Evolutionary conservation across 2,113 vertebrate genomes (phyloP).

Genomic region (Quiscalus mexicanus): DNA sequence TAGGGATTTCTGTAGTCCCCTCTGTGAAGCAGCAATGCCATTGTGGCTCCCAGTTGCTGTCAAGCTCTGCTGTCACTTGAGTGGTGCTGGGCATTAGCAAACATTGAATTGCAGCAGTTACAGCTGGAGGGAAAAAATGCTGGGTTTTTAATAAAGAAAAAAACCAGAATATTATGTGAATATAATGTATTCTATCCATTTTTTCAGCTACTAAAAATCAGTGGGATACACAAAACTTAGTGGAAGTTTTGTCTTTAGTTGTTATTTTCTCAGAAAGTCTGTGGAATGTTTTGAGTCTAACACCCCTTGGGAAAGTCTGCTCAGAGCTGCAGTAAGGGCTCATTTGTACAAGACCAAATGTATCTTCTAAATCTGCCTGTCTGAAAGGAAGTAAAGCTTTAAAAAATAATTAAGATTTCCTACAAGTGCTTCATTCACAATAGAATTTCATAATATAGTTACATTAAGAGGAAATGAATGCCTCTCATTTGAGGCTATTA

Average conservation of each 20-base stretch:
- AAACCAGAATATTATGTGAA: background rate
- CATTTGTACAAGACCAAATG: background rate
- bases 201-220: background rate
- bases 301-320: background rate
- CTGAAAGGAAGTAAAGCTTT: constrained; percentile 37
- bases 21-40: background rate
- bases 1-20: background rate
- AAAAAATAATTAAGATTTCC: constrained; percentile 60
- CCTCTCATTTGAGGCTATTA: constrained; percentile 48
- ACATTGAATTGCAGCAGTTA: background rate
- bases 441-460: constrained; percentile 9
- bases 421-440: constrained; percentile 36
- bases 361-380: constrained; percentile 20
- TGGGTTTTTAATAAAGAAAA: background rate
- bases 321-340: background rate
- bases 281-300: background rate
- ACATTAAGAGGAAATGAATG: constrained; percentile 40
- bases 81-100: background rate
- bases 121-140: background rate
- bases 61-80: background rate
- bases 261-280: background rate
- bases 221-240: background rate
- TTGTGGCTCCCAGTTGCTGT: background rate
- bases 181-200: background rate
- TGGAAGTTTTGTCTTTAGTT: background rate